phyloP scores from a whole-genome alignment of 1,140 invertebrate genomes.

The Philopotamus ludificatus region DNA sequence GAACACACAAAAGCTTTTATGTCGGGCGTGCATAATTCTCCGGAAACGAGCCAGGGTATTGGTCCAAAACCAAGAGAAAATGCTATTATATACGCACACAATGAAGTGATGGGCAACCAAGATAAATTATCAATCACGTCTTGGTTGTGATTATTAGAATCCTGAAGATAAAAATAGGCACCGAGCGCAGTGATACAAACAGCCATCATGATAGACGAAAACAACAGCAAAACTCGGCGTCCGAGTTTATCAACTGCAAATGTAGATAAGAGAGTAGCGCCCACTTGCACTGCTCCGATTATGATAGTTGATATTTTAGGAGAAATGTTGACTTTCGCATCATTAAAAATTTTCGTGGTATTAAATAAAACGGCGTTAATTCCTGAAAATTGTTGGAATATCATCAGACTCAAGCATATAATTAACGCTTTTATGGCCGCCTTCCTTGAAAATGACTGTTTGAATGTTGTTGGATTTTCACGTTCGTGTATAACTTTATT shows the following conservation, averaged over 20 bases:
- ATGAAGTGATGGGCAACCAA: conserved; percentile 69
- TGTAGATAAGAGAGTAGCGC: conserved; percentile 67
- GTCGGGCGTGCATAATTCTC: conserved; percentile 70
- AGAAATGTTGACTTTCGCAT: conserved; percentile 60
- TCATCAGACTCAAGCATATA: conserved; percentile 76
- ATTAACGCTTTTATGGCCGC: conserved; percentile 67
- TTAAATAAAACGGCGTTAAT: conserved; percentile 88
- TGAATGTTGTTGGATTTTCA: conserved; percentile 55
- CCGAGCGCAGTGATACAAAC: conserved; percentile 62
- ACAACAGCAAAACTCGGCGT: conserved; percentile 67
- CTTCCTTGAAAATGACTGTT: conserved; percentile 58
- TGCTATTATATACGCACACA: conserved; percentile 74
- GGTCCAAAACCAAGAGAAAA: conserved; percentile 78
- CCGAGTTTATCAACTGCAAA: conserved; percentile 77
- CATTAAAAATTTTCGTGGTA: conserved; percentile 68
- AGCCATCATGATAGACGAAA: conserved; percentile 64
- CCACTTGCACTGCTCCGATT: conserved; percentile 75
- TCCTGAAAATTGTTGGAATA: conserved; percentile 83
- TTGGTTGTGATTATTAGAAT: conserved; percentile 51
- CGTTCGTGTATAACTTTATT: conserved; percentile 59
- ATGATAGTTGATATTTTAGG: conserved; percentile 65
- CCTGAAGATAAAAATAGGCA: conserved; percentile 64
- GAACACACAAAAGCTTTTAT: conserved; percentile 74
- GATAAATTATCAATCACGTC: conserved; percentile 56
- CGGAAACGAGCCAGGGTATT: conserved; percentile 78